These are phyloP conservation scores for Parnassius glacialis DNA, from an alignment of 2,888 invertebrate genomes.

Conservation along the genomic window DNA sequence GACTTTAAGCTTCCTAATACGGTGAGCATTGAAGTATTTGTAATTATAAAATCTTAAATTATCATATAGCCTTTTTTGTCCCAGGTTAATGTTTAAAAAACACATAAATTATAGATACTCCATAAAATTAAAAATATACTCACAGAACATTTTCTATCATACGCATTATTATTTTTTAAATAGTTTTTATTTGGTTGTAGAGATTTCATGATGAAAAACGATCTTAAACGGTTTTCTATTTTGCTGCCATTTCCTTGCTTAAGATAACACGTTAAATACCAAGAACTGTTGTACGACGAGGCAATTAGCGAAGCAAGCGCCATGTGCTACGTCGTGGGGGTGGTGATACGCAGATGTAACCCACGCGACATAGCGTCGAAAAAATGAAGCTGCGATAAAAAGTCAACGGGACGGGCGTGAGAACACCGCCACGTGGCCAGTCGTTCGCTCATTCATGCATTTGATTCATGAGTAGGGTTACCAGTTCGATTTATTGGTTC, in stretches of 20 bases:
- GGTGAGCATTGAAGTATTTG: too few relatives aligned
- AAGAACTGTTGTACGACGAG: slow-evolving; percentile 51
- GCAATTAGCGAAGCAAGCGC: slow-evolving; percentile 72
- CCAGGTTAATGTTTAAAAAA: too few relatives aligned
- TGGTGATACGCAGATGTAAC: slow-evolving; percentile 66
- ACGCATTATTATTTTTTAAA: too few relatives aligned
- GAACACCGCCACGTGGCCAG: slow-evolving; percentile 74
- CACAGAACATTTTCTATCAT: too few relatives aligned
- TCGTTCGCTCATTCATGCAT: slow-evolving; percentile 74
- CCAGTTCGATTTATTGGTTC: slow-evolving; percentile 31
- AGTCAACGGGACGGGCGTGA: slow-evolving; percentile 66
- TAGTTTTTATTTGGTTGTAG: too few relatives aligned
- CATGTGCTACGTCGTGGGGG: slow-evolving; percentile 71
- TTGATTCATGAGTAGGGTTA: slow-evolving; percentile 74
- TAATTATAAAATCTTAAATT: too few relatives aligned
- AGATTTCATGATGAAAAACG: too few relatives aligned
- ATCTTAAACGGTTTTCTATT: not conserved
- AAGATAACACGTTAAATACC: slow-evolving; percentile 9
- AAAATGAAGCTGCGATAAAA: slow-evolving; percentile 66
- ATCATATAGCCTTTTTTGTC: not conserved
- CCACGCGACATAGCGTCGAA: slow-evolving; percentile 62
- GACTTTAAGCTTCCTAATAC: too few relatives aligned
- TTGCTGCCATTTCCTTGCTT: slow-evolving; percentile 7
- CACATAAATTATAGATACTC: too few relatives aligned
- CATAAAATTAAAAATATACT: too few relatives aligned